Evolutionary conservation across 2,797 vertebrate genomes (phyloP).

Genomic region (Linurgus olivaceus): DNA sequence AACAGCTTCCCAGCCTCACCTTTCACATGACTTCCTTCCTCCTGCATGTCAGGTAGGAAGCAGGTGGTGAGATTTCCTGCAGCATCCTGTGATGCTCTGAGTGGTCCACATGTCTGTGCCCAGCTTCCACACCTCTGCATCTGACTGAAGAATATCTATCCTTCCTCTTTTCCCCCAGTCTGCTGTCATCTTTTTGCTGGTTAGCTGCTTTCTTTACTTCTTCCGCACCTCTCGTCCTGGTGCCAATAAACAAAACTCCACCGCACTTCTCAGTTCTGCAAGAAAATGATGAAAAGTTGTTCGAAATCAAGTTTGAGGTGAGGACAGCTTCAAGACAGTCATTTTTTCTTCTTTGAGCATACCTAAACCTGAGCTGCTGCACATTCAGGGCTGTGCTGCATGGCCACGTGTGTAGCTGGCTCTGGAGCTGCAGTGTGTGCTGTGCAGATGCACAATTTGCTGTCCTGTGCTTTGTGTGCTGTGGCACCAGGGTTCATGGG

Average conservation of each 20-base stretch:
- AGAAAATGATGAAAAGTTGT: not conserved
- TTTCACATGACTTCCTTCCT: not conserved
- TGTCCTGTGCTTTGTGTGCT: not conserved
- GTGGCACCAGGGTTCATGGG: not conserved
- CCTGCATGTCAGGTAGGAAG: not conserved
- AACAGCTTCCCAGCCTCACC: not conserved
- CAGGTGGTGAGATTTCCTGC: accelerated
- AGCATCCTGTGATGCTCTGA: not conserved
- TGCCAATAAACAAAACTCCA: not conserved
- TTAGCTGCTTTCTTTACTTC: not conserved
- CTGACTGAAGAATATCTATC: not conserved
- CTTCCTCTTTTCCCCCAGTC: not conserved
- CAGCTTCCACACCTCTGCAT: not conserved
- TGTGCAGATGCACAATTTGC: not conserved
- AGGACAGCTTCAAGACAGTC: not conserved
- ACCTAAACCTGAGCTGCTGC: not conserved
- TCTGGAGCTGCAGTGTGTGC: not conserved
- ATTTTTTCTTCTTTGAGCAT: not conserved
- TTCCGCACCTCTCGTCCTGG: not conserved
- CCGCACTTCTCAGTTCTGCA: not conserved
- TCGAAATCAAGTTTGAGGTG: not conserved
- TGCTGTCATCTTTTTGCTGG: accelerated
- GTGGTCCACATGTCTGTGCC: accelerated
- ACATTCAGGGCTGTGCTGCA: not conserved
- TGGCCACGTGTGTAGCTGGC: not conserved